Percentiles rank a stretch among this genome's conserved stretches.
phyloP scores from a whole-genome alignment of 2,113 vertebrate species.

The Indicator indicator region DNA sequence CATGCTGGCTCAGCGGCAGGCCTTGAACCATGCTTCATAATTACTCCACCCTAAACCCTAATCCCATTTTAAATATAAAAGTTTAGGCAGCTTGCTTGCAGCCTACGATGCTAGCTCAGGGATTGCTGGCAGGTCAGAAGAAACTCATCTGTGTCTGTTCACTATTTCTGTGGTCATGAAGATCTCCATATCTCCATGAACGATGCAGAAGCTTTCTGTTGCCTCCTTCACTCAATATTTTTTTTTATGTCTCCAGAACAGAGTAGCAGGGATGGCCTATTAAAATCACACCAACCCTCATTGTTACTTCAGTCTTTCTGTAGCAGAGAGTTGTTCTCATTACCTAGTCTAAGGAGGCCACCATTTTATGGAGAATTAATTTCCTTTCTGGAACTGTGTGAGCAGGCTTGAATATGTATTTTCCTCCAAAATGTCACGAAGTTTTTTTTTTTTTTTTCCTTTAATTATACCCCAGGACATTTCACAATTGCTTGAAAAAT shows the following conservation, averaged over 20 bases:
- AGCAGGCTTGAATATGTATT: slow-evolving; percentile 47
- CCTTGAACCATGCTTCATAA: neutral
- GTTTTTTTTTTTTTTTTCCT: neutral
- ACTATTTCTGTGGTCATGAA: accelerated
- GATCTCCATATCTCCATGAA: neutral
- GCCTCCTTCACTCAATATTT: neutral
- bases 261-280: neutral
- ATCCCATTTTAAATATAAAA: accelerated
- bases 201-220: neutral
- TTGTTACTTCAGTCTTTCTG: slow-evolving; percentile 36
- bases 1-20: neutral
- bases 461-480: slow-evolving; percentile 42
- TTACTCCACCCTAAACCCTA: neutral
- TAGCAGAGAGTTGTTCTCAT: slow-evolving; percentile 36
- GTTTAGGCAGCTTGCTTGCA: too few species aligned
- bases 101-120: accelerated
- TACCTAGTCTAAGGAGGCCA: slow-evolving; percentile 34
- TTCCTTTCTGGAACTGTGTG: slow-evolving; percentile 42
- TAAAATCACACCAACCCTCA: neutral
- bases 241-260: neutral
- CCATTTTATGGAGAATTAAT: slow-evolving; percentile 60
- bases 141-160: neutral
- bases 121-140: neutral
- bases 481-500: neutral
- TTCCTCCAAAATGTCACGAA: slow-evolving; percentile 26